Evolutionary conservation across 2,797 vertebrate species (phyloP).

Genomic region (Fistularia commersonii): DNA sequence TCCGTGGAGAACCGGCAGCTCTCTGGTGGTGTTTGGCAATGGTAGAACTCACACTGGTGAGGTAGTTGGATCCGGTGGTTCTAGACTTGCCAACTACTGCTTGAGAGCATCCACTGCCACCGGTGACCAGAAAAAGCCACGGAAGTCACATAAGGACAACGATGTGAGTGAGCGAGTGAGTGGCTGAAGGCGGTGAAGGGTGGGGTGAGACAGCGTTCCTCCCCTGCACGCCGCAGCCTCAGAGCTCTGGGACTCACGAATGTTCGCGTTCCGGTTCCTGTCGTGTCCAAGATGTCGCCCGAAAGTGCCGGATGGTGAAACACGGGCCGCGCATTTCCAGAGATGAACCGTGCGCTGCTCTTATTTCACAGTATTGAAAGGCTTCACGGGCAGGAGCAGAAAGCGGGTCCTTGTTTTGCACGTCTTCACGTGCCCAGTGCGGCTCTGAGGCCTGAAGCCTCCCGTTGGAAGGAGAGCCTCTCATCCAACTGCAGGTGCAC

Average conservation of each 20-base stretch:
- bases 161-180: constrained; percentile 66
- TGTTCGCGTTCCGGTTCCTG: background rate
- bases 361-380: too few species aligned
- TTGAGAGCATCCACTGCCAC: constrained; percentile 59
- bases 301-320: too few species aligned
- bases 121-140: too few species aligned
- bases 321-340: too few species aligned
- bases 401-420: too few species aligned
- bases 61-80: constrained; percentile 99
- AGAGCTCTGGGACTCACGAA: constrained; percentile 64
- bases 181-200: constrained; percentile 82
- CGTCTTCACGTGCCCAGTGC: too few species aligned
- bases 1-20: too few species aligned
- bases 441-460: too few species aligned
- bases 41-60: constrained; percentile 99
- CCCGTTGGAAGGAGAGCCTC: too few species aligned
- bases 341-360: too few species aligned
- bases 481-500: too few species aligned
- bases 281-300: background rate
- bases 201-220: constrained; percentile 72
- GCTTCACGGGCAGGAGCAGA: too few species aligned
- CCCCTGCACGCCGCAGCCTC: constrained; percentile 82
- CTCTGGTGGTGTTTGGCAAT: constrained; percentile 96
- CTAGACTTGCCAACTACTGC: constrained; percentile 99
- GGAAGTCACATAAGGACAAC: background rate